Evolutionary conservation across 2,113 vertebrate species (phyloP), one percentile per base, ranked within the genome.

Genomic region (Myrmophylax atrothorax): DNA sequence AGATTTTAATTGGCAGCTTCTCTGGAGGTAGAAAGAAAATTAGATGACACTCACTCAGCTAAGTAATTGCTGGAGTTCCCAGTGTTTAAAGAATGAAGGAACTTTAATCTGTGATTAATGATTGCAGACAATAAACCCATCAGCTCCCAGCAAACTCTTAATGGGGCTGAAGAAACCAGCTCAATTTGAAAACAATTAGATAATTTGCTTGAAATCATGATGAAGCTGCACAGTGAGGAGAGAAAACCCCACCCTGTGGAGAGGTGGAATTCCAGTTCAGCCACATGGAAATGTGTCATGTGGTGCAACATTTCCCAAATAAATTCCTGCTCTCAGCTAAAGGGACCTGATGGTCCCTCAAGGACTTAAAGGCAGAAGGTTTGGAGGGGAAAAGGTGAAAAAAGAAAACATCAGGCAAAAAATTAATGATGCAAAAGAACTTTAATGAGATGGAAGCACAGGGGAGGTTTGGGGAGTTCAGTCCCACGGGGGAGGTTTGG

Each of bases 181-280:
- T 37, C 31, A 52, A 89, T 84, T 77, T 72, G 50, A 87, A 94
- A 91, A 77, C 60, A 84, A 81, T 78, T 74, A 75, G 68, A 62
- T 62, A 74, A 84, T 89, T 89, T 40, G 9, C 5, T 89, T n/a
- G 60, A 10, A 37, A 47, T 74, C 1, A 0, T 16, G 23, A 16
- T 0, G 26, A 20, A 52, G 46, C 74, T 78, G 37, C 0, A 0
- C 26, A 38, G 37, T 9, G 33, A 14, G 20, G 29, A 86, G 72
- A 33, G 3, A 18, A n/a, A 42, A 69, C 38, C 33, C 6, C 46
- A 12, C 52, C 11, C 2, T 0, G 2, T 7, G 11, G 18, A 49
- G 70, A 52, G 56, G 22, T 22, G 31, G 25, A 84, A 59, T 63
- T 85, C 37, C 60, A 31, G 31, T 5, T 49, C 14, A 14, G 46